These are phyloP conservation scores for Hirtodrosophila duncani DNA, from an alignment of 2,888 invertebrate genomes.

Conservation along the genomic window DNA sequence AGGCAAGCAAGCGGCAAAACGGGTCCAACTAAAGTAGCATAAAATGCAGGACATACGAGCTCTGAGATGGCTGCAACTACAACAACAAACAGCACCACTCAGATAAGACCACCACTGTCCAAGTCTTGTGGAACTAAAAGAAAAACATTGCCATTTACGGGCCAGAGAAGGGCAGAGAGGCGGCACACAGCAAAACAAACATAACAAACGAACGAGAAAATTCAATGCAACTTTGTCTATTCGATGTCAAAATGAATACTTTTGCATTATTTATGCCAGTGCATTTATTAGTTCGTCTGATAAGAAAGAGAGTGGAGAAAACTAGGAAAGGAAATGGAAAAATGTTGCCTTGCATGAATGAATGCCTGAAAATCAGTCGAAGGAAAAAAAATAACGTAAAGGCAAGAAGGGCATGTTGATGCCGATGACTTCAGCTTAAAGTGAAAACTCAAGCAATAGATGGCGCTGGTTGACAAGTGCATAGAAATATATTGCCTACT, in stretches of 20 bases:
- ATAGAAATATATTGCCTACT: slow-evolving; percentile 15
- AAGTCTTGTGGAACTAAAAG: slow-evolving; percentile 46
- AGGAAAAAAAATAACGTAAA: not conserved
- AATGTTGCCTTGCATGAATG: no score
- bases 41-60: slow-evolving; percentile 74
- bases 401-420: no score
- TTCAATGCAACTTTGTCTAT: slow-evolving; percentile 67
- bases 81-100: slow-evolving; percentile 10
- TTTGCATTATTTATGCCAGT: slow-evolving; percentile 67
- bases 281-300: slow-evolving; percentile 64
- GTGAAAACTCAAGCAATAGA: no score
- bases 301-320: slow-evolving; percentile 46
- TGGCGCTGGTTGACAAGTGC: no score
- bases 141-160: slow-evolving; percentile 15
- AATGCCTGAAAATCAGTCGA: not conserved
- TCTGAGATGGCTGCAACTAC: slow-evolving; percentile 17
- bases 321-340: slow-evolving; percentile 4
- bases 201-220: no score
- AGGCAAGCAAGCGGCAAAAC: no score
- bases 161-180: not conserved
- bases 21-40: slow-evolving; percentile 45
- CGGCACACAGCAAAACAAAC: slow-evolving; percentile 24
- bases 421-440: no score
- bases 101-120: slow-evolving; percentile 52
- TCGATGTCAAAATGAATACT: slow-evolving; percentile 74